A percentile compares a stretch with the other conserved stretches of the same genome.
Evolutionary conservation across 2,888 invertebrate species (phyloP).

Genomic region (Dryobotodes eremita): DNA sequence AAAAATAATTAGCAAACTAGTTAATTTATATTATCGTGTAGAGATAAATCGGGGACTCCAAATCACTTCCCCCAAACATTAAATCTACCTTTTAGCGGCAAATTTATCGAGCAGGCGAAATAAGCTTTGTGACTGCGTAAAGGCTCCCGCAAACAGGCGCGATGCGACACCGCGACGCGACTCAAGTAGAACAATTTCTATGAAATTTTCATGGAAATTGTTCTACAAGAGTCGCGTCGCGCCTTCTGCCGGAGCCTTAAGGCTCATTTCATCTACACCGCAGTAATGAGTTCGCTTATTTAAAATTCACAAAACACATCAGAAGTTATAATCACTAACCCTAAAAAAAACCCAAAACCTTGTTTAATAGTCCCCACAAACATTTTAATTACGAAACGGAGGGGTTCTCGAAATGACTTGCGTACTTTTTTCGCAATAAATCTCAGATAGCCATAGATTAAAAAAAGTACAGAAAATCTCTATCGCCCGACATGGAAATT

Average conservation of each 20-base stretch:
- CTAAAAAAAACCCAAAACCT: conserved; percentile 38
- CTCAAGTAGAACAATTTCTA: too few species aligned
- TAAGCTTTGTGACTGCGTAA: background rate
- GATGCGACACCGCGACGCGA: too few species aligned
- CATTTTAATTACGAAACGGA: conserved; percentile 63
- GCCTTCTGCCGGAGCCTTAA: too few species aligned
- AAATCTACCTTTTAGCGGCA: background rate
- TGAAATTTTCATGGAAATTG: too few species aligned
- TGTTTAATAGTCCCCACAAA: conserved; percentile 63
- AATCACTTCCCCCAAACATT: background rate
- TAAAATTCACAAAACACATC: conserved; percentile 46
- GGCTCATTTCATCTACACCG: background rate
- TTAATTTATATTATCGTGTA: background rate
- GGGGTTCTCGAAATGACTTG: conserved; percentile 46
- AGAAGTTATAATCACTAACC: conserved; percentile 42
- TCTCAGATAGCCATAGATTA: conserved; percentile 33
- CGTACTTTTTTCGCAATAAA: conserved; percentile 61
- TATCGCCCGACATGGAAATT: too few species aligned
- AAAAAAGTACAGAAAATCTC: background rate
- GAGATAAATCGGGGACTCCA: background rate
- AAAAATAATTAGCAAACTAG: background rate
- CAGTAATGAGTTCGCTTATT: conserved; percentile 26
- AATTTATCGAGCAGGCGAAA: background rate
- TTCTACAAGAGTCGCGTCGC: too few species aligned
- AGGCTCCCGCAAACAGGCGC: too few species aligned